Percentiles rank a stretch among this genome's conserved stretches.
Conservation (phyloP, 2,113 vertebrate species). For the Dipodomys stephensi region DNA sequence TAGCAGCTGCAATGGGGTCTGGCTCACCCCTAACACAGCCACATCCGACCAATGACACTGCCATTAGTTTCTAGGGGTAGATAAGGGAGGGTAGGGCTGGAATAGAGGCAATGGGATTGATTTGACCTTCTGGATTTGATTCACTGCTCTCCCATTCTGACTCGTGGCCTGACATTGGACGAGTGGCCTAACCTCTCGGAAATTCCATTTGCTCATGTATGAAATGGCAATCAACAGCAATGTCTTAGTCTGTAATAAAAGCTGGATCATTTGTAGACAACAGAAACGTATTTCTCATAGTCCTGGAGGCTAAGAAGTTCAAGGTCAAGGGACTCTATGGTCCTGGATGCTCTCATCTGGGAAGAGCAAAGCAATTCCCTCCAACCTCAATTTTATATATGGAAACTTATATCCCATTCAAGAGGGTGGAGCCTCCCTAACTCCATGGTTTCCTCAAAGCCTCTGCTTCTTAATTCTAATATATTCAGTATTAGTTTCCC, state of each 20-base stretch:
- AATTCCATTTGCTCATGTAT: background rate
- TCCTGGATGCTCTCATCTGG: background rate
- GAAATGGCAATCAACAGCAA: background rate
- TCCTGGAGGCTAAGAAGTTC: background rate
- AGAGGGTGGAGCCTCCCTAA: background rate
- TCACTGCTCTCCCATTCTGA: background rate
- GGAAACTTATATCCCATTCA: background rate
- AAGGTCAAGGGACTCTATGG: background rate
- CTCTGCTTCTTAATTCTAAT: background rate
- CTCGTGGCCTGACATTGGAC: background rate
- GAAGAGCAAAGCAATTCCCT: background rate
- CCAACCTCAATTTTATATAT: background rate
- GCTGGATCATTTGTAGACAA: background rate
- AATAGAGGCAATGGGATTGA: background rate
- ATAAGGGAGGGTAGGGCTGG: background rate
- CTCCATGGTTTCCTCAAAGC: background rate
- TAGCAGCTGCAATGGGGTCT: background rate
- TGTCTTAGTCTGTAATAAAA: background rate
- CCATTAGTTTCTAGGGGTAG: background rate
- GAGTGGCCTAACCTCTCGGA: background rate
- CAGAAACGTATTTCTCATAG: background rate
- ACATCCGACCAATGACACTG: background rate
- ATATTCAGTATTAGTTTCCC: background rate
- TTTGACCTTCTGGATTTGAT: background rate
- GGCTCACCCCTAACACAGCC: background rate